These are phyloP conservation scores for Parnassius smintheus DNA, from an alignment of 2,888 invertebrate species.

Conservation along the genomic window DNA sequence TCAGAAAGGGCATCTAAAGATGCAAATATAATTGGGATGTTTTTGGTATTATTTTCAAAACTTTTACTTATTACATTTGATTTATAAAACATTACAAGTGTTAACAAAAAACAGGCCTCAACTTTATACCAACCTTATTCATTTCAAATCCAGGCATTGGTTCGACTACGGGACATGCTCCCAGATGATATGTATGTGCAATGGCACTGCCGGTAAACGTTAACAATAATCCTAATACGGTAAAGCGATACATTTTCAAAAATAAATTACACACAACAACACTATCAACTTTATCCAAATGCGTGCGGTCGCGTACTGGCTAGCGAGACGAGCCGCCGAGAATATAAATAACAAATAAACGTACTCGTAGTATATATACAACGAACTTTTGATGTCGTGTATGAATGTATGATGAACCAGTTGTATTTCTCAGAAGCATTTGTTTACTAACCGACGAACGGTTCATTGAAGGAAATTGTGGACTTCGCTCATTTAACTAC, in stretches of 20 bases:
- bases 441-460: constrained; percentile 6
- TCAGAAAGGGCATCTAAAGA: not conserved
- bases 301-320: constrained; percentile 21
- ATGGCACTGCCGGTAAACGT: constrained; percentile 50
- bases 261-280: constrained; percentile 4
- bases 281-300: constrained; percentile 9
- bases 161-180: constrained; percentile 87
- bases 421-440: constrained; percentile 21
- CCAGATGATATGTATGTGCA: constrained; percentile 87
- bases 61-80: not conserved
- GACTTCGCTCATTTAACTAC: not conserved
- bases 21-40: not conserved
- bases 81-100: no score
- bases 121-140: constrained; percentile 81
- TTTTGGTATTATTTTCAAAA: no score
- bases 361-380: not conserved
- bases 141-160: constrained; percentile 88
- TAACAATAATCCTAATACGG: constrained; percentile 46
- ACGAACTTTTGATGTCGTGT: constrained; percentile 16
- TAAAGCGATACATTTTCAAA: constrained; percentile 45
- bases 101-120: not conserved
- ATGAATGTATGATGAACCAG: constrained; percentile 16
- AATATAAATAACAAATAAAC: constrained; percentile 24
- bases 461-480: constrained; percentile 10
- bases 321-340: constrained; percentile 1